Conservation (phyloP, 2,113 vertebrate species). For the Pteropus alecto region DNA sequence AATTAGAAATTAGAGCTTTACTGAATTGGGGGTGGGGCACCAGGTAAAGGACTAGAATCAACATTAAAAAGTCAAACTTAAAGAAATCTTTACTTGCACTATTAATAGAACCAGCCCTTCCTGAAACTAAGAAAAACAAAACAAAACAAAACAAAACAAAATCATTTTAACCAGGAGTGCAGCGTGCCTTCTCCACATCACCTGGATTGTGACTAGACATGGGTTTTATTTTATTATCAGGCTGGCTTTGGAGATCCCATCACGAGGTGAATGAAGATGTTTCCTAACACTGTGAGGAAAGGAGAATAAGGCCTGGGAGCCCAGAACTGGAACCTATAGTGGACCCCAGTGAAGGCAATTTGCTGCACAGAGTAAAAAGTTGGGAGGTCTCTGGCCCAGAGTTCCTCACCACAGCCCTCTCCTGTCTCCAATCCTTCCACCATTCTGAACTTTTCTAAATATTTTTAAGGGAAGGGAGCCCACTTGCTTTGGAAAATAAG, state of each 20-base stretch:
- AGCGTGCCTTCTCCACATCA: neutral
- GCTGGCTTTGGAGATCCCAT: neutral
- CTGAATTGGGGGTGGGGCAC: neutral
- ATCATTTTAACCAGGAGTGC: neutral
- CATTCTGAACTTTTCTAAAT: neutral
- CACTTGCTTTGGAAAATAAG: neutral
- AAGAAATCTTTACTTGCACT: slow-evolving; percentile 61
- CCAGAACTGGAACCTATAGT: neutral
- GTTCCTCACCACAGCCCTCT: neutral
- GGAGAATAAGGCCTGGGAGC: neutral
- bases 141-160: slow-evolving; percentile 36
- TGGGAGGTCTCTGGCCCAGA: neutral
- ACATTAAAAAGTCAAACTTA: slow-evolving; percentile 52
- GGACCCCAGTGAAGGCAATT: neutral
- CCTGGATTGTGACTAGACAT: neutral
- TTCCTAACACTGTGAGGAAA: neutral
- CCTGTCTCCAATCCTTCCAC: neutral
- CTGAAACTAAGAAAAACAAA: slow-evolving; percentile 22
- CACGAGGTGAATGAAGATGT: neutral
- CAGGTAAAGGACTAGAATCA: slow-evolving; percentile 45
- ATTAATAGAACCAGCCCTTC: slow-evolving; percentile 58
- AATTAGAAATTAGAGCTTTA: slow-evolving; percentile 54
- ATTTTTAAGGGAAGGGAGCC: neutral
- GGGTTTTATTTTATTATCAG: neutral
- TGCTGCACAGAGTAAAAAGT: neutral